A percentile compares a stretch with the other conserved stretches of the same genome.
These are phyloP conservation scores for Scaptomyza tumidula DNA, from an alignment of 2,888 invertebrate species.

Conservation along the genomic window DNA sequence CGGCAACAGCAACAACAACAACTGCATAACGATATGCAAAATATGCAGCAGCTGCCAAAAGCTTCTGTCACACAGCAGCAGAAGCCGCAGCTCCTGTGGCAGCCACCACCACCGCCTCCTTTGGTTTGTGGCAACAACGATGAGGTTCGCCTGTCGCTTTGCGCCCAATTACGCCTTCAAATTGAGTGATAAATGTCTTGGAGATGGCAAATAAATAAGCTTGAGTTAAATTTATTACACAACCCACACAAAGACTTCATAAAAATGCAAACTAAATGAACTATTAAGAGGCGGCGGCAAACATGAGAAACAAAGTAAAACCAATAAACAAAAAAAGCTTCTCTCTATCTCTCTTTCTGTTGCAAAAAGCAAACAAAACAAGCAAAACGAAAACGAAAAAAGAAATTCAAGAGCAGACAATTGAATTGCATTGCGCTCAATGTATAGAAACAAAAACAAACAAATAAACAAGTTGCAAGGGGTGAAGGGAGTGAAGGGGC, in stretches of 20 bases:
- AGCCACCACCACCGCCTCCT: conserved; percentile 24
- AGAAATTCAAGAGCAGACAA: conserved; percentile 61
- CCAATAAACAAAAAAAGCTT: conserved; percentile 49
- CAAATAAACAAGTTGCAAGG: conserved; percentile 51
- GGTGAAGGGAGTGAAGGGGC: not conserved
- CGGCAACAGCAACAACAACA: conserved; percentile 22
- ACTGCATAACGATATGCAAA: conserved; percentile 79
- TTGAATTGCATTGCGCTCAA: conserved; percentile 71
- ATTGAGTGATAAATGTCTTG: conserved; percentile 80
- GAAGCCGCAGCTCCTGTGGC: conserved; percentile 42
- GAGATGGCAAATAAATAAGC: conserved; percentile 80
- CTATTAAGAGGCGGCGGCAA: conserved; percentile 77
- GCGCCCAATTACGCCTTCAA: conserved; percentile 82
- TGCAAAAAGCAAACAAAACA: conserved; percentile 21
- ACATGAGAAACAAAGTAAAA: conserved; percentile 68
- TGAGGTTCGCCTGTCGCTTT: conserved; percentile 68
- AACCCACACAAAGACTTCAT: conserved; percentile 82
- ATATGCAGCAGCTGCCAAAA: conserved; percentile 73
- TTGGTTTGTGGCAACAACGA: conserved; percentile 33
- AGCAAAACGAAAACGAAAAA: conserved; percentile 38
- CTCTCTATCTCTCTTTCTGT: not conserved
- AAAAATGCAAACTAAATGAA: conserved; percentile 81
- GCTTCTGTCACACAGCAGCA: conserved; percentile 3
- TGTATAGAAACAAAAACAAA: conserved; percentile 27
- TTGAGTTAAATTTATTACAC: conserved; percentile 80